A percentile compares a stretch with the other conserved stretches of the same genome.
These are phyloP conservation scores for Synanthedon tipuliformis DNA, from an alignment of 2,888 invertebrate genomes.

Conservation along the genomic window DNA sequence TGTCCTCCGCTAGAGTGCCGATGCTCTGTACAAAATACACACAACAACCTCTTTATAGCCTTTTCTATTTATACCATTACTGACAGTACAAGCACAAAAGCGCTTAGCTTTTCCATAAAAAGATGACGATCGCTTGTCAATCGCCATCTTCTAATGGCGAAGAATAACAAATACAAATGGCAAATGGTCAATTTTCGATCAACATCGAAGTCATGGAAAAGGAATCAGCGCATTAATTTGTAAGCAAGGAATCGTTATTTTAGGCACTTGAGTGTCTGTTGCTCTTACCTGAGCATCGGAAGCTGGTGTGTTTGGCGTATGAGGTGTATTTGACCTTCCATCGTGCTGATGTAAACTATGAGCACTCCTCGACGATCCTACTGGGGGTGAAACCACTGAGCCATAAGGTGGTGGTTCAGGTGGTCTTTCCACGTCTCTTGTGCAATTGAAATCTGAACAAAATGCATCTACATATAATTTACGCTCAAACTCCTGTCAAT, in stretches of 20 bases:
- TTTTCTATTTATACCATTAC: too few species aligned
- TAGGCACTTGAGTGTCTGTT: background rate
- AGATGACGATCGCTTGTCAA: too few species aligned
- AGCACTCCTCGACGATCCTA: conserved; percentile 44
- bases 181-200: too few species aligned
- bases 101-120: too few species aligned
- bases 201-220: too few species aligned
- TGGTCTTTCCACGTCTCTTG: conserved; percentile 43
- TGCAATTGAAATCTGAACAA: conserved; percentile 44
- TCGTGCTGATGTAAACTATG: conserved; percentile 50
- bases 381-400: conserved; percentile 28
- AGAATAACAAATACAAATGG: too few species aligned
- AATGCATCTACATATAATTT: background rate
- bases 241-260: too few species aligned
- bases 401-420: conserved; percentile 60
- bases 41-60: too few species aligned
- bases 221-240: too few species aligned
- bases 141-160: too few species aligned
- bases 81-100: too few species aligned
- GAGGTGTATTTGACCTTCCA: conserved; percentile 38
- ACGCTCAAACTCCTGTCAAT: too few species aligned
- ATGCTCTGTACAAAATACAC: conserved; percentile 36
- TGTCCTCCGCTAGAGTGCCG: conserved; percentile 49
- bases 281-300: conserved; percentile 51
- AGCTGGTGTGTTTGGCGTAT: conserved; percentile 50